Base-by-base conservation (phyloP, 2,113 vertebrate species). In the Nesospiza acunhae region DNA sequence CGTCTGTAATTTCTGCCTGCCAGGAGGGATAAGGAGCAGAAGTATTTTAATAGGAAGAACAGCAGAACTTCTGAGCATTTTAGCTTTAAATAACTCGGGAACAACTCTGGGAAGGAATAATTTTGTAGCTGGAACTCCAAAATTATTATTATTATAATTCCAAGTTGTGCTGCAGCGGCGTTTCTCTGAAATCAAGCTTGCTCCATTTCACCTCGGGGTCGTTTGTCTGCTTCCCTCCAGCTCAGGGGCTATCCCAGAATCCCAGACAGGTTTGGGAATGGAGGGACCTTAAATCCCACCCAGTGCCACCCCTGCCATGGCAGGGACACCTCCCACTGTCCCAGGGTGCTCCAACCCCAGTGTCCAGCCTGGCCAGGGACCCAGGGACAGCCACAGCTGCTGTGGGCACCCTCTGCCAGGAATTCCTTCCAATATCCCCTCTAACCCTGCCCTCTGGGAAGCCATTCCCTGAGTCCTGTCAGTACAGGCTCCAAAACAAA, bases 231-330 rank as follows among this genome's bases (percentile, higher is more conserved):
- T 47, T 39, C 22, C 74, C 12, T 5, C 68, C 23, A 39, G 53
- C 42, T 23, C 63, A 23, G 15, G 3, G 37, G 11, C 11, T 20
- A 17, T 26, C 39, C 53, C 50, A 35, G 3, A 64, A 31, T 31
- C n/a, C 47, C 62, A 53, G 39, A 30, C 13, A 60, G 87, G n/a
- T 6, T 19, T 41, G 46, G 69, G 33, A 4, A 21, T 16, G 68
- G 11, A 68, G 6, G 20, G 30, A 31, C 0, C 53, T 8, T 0
- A 53, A n/a, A 89, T 0, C 28, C 10, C 68, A 1, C 0, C 77
- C 53, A n/a, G 19, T 3, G 5, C 21, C 58, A 20, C 15, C 56
- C 28, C 56, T 13, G 28, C 56, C 67, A 15, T 9, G 76, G 84
- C 84, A 78, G 86, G 76, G 68, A 44, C 76, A 27, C 22, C 44